Evolutionary conservation across 2,888 invertebrate species (phyloP).

Genomic region (Taenaris catops): DNA sequence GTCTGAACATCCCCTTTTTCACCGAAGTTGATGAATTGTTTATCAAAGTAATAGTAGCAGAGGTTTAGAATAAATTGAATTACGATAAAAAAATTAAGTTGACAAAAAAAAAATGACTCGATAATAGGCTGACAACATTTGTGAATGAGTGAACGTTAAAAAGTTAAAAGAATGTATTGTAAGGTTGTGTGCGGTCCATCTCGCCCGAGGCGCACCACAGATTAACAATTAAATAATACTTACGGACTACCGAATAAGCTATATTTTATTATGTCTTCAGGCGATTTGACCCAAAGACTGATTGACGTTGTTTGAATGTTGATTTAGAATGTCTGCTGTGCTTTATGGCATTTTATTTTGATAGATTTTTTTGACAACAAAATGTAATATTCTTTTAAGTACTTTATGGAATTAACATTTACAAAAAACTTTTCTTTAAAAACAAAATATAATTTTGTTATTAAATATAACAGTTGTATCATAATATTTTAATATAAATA

Average conservation of each 20-base stretch:
- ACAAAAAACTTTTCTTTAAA: too few species aligned
- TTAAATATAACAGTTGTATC: too few species aligned
- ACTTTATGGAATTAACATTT: too few species aligned
- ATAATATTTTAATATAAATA: too few species aligned
- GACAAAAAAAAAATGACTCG: not conserved
- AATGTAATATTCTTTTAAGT: too few species aligned
- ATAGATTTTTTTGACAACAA: too few species aligned
- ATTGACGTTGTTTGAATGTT: conserved; percentile 31
- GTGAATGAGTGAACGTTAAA: conserved; percentile 21
- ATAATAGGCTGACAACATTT: conserved; percentile 8
- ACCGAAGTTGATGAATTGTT: conserved; percentile 55
- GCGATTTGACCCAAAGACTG: conserved; percentile 69
- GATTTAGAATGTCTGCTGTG: too few species aligned
- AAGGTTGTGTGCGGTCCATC: conserved; percentile 35
- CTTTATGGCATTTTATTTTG: too few species aligned
- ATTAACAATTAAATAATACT: conserved; percentile 75
- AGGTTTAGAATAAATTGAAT: conserved; percentile 31
- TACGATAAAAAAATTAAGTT: conserved; percentile 6
- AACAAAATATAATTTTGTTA: too few species aligned
- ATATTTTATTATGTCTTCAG: conserved; percentile 64
- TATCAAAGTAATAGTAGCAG: conserved; percentile 61
- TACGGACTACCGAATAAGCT: conserved; percentile 71
- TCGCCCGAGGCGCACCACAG: conserved; percentile 53
- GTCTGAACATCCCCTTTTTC: conserved; percentile 74
- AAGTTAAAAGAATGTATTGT: conserved; percentile 26